Evolutionary conservation across 2,888 invertebrate genomes (phyloP), one percentile per base, ranked within the genome.

Genomic region (Drosophila nr. perissopoda): DNA sequence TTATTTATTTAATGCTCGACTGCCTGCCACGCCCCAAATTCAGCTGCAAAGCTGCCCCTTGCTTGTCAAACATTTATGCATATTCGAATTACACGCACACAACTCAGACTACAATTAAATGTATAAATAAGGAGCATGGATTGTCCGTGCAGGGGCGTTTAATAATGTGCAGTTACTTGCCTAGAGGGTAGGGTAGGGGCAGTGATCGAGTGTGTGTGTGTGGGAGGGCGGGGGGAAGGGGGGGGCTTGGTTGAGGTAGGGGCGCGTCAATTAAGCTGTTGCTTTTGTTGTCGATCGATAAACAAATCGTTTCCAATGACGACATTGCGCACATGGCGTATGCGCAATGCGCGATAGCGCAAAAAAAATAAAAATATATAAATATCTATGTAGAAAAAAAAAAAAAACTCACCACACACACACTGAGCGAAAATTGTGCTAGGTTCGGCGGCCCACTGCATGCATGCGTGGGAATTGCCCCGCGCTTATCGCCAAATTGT

Each of bases 241-340:
- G 27, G 33, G 38, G 34, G 25, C 1, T 18, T 11, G 13, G 49
- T n/a, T 21, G 54, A 11, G 42, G 29, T 31, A 21, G 49, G 45
- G 76, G 51, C 54, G 60, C 53, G 80, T 80, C 79, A 80, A 77
- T 79, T 63, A 76, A 73, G 65, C 69, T 51, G 58, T 27, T 33
- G 21, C 18, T 51, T 42, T 25, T 45, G 62, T 31, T 16, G 40
- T 29, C 21, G 29, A 78, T 80, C 87, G 88, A 78, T 84, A 85
- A 84, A 80, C 73, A 80, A 85, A 82, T 74, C 73, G 74, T 66
- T 84, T 87, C 80, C 88, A 70, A 82, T 85, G 88, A 80, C 83
- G 85, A 76, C 77, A 85, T 76, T 70, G 73, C 75, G 70, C 78
- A 81, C 84, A 77, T 80, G 84, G 74, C 82, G 77, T 73, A 79